A percentile compares a stretch with the other conserved stretches of the same genome.
These are phyloP conservation scores for Luperina testacea DNA, from an alignment of 2,888 invertebrate genomes.

Conservation along the genomic window DNA sequence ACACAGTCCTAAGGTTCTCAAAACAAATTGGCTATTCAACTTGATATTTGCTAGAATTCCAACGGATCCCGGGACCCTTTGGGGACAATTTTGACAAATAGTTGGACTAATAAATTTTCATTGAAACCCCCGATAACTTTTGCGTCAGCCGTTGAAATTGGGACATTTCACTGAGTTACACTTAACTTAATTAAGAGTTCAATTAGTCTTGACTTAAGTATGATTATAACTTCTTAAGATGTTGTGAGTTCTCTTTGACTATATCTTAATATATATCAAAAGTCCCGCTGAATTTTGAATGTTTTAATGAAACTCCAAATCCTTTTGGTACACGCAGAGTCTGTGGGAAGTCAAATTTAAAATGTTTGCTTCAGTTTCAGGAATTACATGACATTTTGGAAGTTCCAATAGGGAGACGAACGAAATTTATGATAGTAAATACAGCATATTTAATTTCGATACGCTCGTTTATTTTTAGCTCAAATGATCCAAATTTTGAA, in stretches of 20 bases:
- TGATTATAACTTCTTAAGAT: conserved; percentile 85
- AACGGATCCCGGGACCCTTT: conserved; percentile 74
- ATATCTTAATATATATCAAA: conserved; percentile 69
- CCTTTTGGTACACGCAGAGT: conserved; percentile 61
- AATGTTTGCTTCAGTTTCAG: conserved; percentile 57
- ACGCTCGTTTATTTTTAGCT: conserved; percentile 19
- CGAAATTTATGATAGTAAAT: conserved; percentile 15
- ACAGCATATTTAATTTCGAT: conserved; percentile 14
- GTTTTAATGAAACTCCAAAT: conserved; percentile 67
- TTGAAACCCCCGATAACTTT: conserved; percentile 87
- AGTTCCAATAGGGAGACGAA: conserved; percentile 27
- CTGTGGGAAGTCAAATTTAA: conserved; percentile 51
- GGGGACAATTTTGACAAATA: conserved; percentile 89
- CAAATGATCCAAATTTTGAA: conserved; percentile 32
- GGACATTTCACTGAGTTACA: conserved; percentile 84
- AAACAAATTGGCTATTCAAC: conserved; percentile 84
- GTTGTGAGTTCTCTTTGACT: conserved; percentile 76
- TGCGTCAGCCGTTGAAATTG: conserved; percentile 84
- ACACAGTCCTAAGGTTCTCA: conserved; percentile 70
- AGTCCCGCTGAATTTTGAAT: conserved; percentile 67
- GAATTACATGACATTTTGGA: conserved; percentile 45
- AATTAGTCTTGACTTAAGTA: conserved; percentile 86
- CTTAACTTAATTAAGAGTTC: conserved; percentile 87
- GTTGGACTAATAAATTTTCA: conserved; percentile 89
- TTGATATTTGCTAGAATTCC: conserved; percentile 85